A percentile compares a stretch with the other conserved stretches of the same genome.
phyloP scores from a whole-genome alignment of 2,797 vertebrate species.

The Brachyrhaphis roseni region DNA sequence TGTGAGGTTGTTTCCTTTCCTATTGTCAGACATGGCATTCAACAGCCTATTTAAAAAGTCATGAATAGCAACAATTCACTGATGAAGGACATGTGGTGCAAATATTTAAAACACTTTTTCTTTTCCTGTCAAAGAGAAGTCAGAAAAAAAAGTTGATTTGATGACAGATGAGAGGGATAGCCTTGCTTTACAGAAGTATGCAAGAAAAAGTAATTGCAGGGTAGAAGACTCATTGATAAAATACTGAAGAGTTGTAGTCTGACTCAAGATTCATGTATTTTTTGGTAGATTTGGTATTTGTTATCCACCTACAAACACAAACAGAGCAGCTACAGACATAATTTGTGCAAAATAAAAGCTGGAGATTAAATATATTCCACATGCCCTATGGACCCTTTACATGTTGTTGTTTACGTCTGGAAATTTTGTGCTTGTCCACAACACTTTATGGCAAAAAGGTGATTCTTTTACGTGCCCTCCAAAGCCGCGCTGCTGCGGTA shows the following conservation, averaged over 20 bases:
- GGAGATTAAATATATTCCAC: too few relatives aligned
- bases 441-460: too few relatives aligned
- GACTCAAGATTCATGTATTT: conserved; percentile 32
- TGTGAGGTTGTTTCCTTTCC: background rate
- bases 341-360: conserved; percentile 1
- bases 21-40: conserved; percentile 30
- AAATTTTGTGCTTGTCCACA: too few relatives aligned
- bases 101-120: conserved; percentile 44
- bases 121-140: conserved; percentile 42
- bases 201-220: conserved; percentile 52
- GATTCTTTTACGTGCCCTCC: too few relatives aligned
- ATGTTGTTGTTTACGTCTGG: too few relatives aligned
- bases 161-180: conserved; percentile 45
- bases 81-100: conserved; percentile 63
- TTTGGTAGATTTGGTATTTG: background rate
- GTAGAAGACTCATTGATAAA: conserved; percentile 48
- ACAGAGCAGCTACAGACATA: background rate
- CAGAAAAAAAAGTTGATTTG: conserved; percentile 61
- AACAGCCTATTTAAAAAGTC: conserved; percentile 43
- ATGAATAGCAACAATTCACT: conserved; percentile 43
- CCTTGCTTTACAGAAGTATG: conserved; percentile 44
- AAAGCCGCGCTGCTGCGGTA: too few relatives aligned
- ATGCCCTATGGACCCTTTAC: too few relatives aligned
- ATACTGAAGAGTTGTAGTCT: conserved; percentile 36
- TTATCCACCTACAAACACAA: background rate